Conservation (phyloP, 2,888 invertebrate genomes). For the Caenorhabditis macrosperma region DNA sequence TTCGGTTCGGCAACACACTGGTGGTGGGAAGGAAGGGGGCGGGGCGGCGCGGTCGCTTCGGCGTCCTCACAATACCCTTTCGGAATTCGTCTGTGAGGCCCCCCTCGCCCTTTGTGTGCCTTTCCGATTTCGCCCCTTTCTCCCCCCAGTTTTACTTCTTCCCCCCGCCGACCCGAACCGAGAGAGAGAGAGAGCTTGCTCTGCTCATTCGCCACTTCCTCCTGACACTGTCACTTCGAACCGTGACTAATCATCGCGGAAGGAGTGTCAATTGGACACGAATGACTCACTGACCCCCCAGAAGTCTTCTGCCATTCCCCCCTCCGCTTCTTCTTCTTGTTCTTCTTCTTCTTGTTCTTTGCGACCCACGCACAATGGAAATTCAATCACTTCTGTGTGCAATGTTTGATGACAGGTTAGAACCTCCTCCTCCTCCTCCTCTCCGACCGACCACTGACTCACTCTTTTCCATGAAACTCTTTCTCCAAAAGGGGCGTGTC, state of each 20-base stretch:
- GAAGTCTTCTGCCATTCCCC: no score
- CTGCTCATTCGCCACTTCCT: no score
- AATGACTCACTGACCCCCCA: no score
- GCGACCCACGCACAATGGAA: background rate
- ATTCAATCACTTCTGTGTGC: background rate
- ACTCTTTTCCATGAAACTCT: slow-evolving; percentile 3
- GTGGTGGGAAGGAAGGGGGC: slow-evolving; percentile 14
- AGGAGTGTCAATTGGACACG: no score
- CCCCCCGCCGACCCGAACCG: no score
- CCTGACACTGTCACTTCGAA: no score
- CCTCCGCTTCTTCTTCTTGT: no score
- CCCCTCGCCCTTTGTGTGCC: slow-evolving; percentile 21
- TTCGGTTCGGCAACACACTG: slow-evolving; percentile 39
- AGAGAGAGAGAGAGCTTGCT: no score
- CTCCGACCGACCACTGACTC: slow-evolving; percentile 18
- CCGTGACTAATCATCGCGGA: no score
- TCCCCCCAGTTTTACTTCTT: slow-evolving; percentile 7
- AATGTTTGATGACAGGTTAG: slow-evolving; percentile 28
- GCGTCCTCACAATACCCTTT: slow-evolving; percentile 52
- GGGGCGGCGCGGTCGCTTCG: slow-evolving; percentile 35
- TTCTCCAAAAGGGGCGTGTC: slow-evolving; percentile 42
- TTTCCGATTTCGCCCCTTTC: slow-evolving; percentile 47
- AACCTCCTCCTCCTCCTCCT: background rate
- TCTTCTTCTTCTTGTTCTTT: no score
- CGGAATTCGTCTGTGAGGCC: slow-evolving; percentile 19